Evolutionary conservation across 2,113 vertebrate species (phyloP), one percentile per base, ranked within the genome.

Genomic region (Nothobranchius furzeri): DNA sequence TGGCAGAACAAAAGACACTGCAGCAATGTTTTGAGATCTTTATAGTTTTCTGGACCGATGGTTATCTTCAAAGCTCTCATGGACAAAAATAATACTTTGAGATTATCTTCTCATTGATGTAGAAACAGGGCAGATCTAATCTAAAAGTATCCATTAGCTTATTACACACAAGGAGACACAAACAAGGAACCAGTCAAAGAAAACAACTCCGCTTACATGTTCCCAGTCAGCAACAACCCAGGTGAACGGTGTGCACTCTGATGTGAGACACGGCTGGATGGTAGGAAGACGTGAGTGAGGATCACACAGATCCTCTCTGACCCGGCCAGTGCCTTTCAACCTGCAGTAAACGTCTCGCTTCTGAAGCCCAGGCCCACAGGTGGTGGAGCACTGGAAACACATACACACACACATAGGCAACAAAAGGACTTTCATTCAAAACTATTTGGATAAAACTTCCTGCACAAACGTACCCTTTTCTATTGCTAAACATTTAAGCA

Each of bases 311-410:
- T 84, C 83, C 17, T 93, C 93, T 2, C 75, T 46, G 62, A 96
- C 92, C 9, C 6, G 85, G 2, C 95, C 95, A 0, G 73, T 13
- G 14, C 92, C 93, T 78, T 91, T 90, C 12, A 94, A 81, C 60
- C 94, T 85, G 63, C 97, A 99, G 88, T 90, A 96, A 49, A 96
- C 52, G 0, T 95, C 92, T 49, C 97, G 92, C 3, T 75, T 90
- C 89, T 96, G 95, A 52, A 91, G 65, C 20, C 96, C 97, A 0
- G 72, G 76, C 14, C 96, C 96, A 60, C 96, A 98, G 77, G 94
- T 95, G 24, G 89, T 92, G 6, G 96, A 97, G 58, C 97, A 99
- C 97, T 98, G 10, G 2, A 5, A 73, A 70, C 55, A 42, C 68
- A 20, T 82, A 15, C 70, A 30, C 71, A 9, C 60, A 13, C 25